A percentile compares a stretch with the other conserved stretches of the same genome.
These are phyloP conservation scores for Dufourea novaeangliae DNA, from an alignment of 1,140 invertebrate genomes.

Conservation along the genomic window DNA sequence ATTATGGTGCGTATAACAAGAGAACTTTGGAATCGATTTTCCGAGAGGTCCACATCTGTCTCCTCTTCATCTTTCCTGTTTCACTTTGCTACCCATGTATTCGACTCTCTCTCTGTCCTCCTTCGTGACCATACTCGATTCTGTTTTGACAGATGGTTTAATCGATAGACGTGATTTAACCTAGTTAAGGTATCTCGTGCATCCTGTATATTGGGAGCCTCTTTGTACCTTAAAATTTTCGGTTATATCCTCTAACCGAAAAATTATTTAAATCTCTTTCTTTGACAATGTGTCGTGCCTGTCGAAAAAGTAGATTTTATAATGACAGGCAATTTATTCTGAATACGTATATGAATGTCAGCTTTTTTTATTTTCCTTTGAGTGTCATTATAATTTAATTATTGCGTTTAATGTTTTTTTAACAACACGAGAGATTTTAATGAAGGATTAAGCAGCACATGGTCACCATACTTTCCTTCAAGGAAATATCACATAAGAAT, in stretches of 20 bases:
- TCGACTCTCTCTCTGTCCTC: not conserved
- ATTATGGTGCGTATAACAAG: not conserved
- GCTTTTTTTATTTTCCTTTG: no score
- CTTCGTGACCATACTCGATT: not conserved
- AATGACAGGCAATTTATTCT: no score
- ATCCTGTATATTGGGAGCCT: not conserved
- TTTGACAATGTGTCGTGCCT: no score
- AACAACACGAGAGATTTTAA: not conserved
- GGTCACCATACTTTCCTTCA: not conserved
- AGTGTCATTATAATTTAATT: no score
- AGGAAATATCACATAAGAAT: not conserved
- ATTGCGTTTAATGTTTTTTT: not conserved
- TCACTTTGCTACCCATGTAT: not conserved
- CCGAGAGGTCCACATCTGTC: not conserved
- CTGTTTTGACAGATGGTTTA: not conserved
- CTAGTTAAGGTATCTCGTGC: not conserved
- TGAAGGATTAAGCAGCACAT: not conserved
- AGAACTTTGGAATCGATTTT: not conserved
- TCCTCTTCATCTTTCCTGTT: not conserved
- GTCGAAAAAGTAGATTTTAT: no score
- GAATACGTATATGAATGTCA: not conserved
- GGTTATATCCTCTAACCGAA: no score
- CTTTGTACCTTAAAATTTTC: no score
- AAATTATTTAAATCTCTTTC: no score
- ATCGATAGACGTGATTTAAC: conserved; percentile 14